Evolutionary conservation across 2,797 vertebrate genomes (phyloP), one percentile per base, ranked within the genome.

Genomic region (Luscinia megarhynchos): DNA sequence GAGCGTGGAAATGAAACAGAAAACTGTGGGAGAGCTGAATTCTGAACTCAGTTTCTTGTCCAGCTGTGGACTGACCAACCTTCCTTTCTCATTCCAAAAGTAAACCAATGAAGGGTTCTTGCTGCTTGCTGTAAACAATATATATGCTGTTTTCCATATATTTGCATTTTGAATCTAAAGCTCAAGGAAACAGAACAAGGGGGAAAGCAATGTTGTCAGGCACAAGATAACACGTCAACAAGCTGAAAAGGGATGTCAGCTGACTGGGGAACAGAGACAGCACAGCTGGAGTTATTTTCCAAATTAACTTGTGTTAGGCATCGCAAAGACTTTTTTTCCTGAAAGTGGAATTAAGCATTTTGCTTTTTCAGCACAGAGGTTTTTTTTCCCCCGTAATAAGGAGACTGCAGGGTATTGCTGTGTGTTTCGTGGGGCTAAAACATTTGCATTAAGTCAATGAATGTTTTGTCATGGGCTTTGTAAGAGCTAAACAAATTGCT

Each of bases 221-320:
- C 62, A 75, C 13, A 55, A 87, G 66, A 75, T 18, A 78, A 62
- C 30, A 51, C 16, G 12, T 36, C 82, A 89, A 88, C 55, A 82
- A 87, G 41, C 36, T 45, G 73, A 79, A 70, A 90, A 74, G 24
- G 40, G 40, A 59, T 77, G 36, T 68, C 89, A 95, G 66, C 75
- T 94, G 92, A 84, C 58, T 58, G 32, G 46, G 46, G 43, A 89
- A 43, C 36, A 66, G 70, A 75, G 61, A 46, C 67, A 84, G 73
- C 43, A 12, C 69, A 95, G 87, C 87, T 95, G 87, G 78, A 80
- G 72, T 68, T 84, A 80, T 94, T 94, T 89, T 91, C 72, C 89
- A 87, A 87, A 91, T 94, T 87, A 94, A 87, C 51, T 92, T 38
- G 62, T 69, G n/a, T 69, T 51, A 94, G 26, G 46, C 36, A 62